phyloP scores from a whole-genome alignment of 2,797 vertebrate species.

The Sebastes itinus region DNA sequence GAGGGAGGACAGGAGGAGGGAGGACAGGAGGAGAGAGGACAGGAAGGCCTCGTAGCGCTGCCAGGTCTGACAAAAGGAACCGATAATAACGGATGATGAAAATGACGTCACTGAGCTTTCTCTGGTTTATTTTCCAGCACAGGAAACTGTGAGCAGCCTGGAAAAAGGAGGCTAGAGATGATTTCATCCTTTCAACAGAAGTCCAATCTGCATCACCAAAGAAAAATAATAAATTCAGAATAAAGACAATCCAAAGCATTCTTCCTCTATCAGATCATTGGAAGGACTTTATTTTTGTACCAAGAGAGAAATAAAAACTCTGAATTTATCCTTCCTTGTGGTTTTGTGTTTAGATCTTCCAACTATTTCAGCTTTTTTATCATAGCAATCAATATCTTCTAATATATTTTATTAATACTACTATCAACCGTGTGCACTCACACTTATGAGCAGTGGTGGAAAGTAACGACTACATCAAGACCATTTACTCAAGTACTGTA shows the following conservation, averaged over 20 bases:
- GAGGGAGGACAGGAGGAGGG: too few relatives aligned
- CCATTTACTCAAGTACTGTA: too few relatives aligned
- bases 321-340: neutral
- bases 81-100: conserved; percentile 2
- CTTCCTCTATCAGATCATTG: neutral
- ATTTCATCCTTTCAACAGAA: neutral
- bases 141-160: conserved; percentile 26
- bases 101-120: conserved; percentile 36
- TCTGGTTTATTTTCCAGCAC: conserved; percentile 39
- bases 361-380: neutral
- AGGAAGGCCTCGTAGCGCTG: neutral
- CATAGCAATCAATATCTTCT: neutral
- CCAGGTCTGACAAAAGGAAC: conserved; percentile 14
- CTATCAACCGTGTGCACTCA: too few relatives aligned
- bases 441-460: too few relatives aligned
- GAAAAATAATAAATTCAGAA: neutral
- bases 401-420: neutral
- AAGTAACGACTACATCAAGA: too few relatives aligned
- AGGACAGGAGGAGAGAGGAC: neutral
- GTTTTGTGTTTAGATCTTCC: conserved; percentile 15
- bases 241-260: neutral
- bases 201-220: neutral
- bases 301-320: neutral
- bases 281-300: neutral
- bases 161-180: neutral